Conservation (phyloP, 2,888 invertebrate genomes). For the Slavum lentiscoides region DNA sequence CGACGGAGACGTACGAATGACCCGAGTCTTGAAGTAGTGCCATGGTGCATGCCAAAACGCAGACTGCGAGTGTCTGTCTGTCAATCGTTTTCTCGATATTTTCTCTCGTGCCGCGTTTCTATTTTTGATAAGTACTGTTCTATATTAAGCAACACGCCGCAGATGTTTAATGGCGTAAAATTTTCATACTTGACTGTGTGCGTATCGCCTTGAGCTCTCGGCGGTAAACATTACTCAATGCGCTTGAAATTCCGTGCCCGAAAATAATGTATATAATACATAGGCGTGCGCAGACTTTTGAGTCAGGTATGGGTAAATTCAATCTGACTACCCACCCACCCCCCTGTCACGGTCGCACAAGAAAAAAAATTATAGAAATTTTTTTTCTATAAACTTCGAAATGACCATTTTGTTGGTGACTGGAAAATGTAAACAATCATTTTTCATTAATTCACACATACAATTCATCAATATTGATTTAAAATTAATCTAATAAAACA, state of each 20-base stretch:
- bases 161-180: conserved; percentile 38
- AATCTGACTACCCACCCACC: too few relatives aligned
- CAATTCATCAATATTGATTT: too few relatives aligned
- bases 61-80: conserved; percentile 29
- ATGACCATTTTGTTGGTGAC: too few relatives aligned
- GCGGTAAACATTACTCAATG: conserved; percentile 23
- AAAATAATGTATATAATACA: conserved; percentile 1
- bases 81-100: conserved; percentile 35
- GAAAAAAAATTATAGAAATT: too few relatives aligned
- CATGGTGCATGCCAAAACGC: conserved; percentile 51
- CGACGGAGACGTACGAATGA: conserved; percentile 71
- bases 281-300: too few relatives aligned
- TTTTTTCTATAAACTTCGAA: too few relatives aligned
- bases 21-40: conserved; percentile 42
- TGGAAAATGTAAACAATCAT: too few relatives aligned
- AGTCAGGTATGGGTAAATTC: too few relatives aligned
- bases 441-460: too few relatives aligned
- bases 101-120: conserved; percentile 31
- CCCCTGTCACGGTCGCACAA: too few relatives aligned
- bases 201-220: conserved; percentile 38
- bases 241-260: neutral
- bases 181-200: neutral
- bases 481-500: too few relatives aligned
- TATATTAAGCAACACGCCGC: conserved; percentile 43
- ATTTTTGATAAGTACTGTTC: conserved; percentile 38